These are phyloP conservation scores for Zygothrica quintamaculata DNA, from an alignment of 2,888 invertebrate genomes.

Conservation along the genomic window DNA sequence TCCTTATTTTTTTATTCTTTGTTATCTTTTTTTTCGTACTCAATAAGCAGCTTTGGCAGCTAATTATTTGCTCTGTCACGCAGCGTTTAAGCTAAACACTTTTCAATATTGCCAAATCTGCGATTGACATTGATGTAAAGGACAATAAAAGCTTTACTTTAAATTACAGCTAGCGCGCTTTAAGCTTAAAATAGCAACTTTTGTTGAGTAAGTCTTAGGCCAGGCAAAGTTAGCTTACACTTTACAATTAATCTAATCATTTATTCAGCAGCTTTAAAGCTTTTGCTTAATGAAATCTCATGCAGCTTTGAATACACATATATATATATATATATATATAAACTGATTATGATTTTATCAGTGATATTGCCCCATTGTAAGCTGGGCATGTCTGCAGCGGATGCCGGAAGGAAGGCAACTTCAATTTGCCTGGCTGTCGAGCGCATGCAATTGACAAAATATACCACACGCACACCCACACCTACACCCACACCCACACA, in stretches of 20 bases:
- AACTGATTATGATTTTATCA: conserved; percentile 37
- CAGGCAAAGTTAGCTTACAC: too few species aligned
- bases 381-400: conserved; percentile 35
- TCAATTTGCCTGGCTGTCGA: conserved; percentile 37
- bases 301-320: too few species aligned
- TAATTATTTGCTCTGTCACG: conserved; percentile 59
- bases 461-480: too few species aligned
- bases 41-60: conserved; percentile 44
- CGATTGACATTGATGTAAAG: not conserved
- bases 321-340: too few species aligned
- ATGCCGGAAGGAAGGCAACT: conserved; percentile 54
- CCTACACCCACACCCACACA: conserved; percentile 18
- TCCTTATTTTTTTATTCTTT: not conserved
- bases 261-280: too few species aligned
- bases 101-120: conserved; percentile 26
- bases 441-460: conserved; percentile 53
- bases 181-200: too few species aligned
- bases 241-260: too few species aligned
- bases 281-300: conserved; percentile 12
- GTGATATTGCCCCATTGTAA: conserved; percentile 23
- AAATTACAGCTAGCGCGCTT: too few species aligned
- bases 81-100: conserved; percentile 22
- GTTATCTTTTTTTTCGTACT: not conserved
- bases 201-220: too few species aligned
- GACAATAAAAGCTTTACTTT: too few species aligned